A percentile compares a stretch with the other conserved stretches of the same genome.
Conservation (phyloP, 2,113 vertebrate genomes). For the Petrocephalus zakoni region DNA sequence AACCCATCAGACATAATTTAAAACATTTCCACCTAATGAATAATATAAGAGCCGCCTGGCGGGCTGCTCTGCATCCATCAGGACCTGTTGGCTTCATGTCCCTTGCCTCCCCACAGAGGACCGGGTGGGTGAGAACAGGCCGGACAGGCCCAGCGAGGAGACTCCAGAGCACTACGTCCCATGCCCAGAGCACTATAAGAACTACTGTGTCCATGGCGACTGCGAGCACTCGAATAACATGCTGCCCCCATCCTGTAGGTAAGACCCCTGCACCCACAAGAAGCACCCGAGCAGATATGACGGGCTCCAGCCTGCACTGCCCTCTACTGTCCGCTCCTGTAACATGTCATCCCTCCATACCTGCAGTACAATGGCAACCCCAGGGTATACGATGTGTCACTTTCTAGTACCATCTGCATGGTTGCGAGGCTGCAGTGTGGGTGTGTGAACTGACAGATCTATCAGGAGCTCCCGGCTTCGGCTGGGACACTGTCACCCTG, state of each 20-base stretch:
- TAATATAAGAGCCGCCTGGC: background rate
- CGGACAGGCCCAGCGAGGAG: slow-evolving; percentile 75
- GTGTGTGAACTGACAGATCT: background rate
- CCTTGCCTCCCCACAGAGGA: slow-evolving; percentile 58
- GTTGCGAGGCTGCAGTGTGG: background rate
- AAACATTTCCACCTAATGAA: background rate
- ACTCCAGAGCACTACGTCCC: slow-evolving; percentile 81
- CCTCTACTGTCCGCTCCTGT: background rate
- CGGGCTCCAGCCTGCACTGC: background rate
- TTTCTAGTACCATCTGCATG: background rate
- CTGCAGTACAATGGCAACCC: background rate
- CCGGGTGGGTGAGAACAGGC: slow-evolving; percentile 67
- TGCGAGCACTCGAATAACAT: slow-evolving; percentile 85
- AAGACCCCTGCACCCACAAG: slow-evolving; percentile 23
- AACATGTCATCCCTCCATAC: background rate
- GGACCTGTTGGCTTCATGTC: background rate
- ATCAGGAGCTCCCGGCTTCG: background rate
- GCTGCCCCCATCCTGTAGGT: slow-evolving; percentile 94
- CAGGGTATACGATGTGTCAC: background rate
- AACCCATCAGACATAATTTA: background rate
- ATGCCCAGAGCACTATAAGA: slow-evolving; percentile 89
- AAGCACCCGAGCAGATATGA: background rate
- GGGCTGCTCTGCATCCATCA: background rate
- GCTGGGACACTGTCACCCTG: background rate
- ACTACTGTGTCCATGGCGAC: slow-evolving; percentile 93